Percentiles rank a stretch among this genome's conserved stretches.
Evolutionary conservation across 1,140 invertebrate genomes (phyloP).

Genomic region (Megalopta genalis): DNA sequence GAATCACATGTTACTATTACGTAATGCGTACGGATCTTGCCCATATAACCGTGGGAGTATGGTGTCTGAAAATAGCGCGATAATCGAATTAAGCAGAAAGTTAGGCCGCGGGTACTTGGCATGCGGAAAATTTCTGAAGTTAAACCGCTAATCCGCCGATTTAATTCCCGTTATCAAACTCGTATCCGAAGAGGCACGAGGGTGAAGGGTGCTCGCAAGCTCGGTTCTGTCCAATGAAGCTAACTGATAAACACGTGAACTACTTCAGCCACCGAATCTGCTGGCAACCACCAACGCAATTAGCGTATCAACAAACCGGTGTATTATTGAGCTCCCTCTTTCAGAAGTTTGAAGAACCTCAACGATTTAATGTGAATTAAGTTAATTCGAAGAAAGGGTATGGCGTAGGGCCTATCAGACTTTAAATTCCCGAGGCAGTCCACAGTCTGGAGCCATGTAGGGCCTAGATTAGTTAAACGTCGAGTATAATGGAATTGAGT

Average conservation of each 20-base stretch:
- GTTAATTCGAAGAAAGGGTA: too few species aligned
- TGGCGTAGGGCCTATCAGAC: too few species aligned
- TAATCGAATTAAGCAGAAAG: constrained; percentile 30
- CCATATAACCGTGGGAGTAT: neutral
- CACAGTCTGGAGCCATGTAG: too few species aligned
- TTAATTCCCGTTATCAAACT: constrained; percentile 39
- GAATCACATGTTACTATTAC: too few species aligned
- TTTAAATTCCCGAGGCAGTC: too few species aligned
- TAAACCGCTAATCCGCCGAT: constrained; percentile 25
- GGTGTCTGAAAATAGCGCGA: neutral
- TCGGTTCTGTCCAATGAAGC: constrained; percentile 14
- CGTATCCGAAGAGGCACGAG: neutral
- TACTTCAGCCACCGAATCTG: neutral
- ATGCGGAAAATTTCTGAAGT: constrained; percentile 26
- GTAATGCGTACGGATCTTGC: neutral
- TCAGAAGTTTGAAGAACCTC: too few species aligned
- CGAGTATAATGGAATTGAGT: too few species aligned
- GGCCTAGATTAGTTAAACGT: too few species aligned
- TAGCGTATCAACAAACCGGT: neutral
- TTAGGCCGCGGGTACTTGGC: constrained; percentile 11
- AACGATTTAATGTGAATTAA: too few species aligned
- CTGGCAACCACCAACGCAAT: neutral
- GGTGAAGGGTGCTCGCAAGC: constrained; percentile 5
- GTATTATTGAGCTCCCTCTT: too few species aligned
- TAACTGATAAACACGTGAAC: constrained; percentile 17